Base-by-base conservation (phyloP, 92 coral and sea anemone genomes). In the Blastomussa wellsi region DNA sequence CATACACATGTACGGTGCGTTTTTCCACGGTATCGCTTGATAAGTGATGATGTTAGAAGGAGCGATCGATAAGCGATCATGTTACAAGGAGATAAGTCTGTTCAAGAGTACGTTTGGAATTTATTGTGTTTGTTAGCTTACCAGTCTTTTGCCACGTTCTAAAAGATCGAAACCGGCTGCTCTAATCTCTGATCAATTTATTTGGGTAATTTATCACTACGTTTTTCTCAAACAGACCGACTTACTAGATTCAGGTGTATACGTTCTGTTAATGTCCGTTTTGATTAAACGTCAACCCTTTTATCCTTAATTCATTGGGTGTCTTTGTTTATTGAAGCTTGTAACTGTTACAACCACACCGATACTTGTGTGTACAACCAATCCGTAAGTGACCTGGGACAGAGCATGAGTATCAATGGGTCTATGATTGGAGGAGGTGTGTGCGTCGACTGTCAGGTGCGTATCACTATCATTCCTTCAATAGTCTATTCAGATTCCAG, bases 271-370 rank as follows among this genome's bases (percentile, higher is more conserved):
- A 41, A 41, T 41, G n/a, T 48, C 11, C 13, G 14, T 48, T 48
- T 9, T 48, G 16, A 48, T 4, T 48, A 3, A 48, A 48, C 53
- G 1, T 48, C 53, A 13, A 9, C 13, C 53, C 13, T 32, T 36
- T 38, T 13, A 55, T 60, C 26, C 14, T 5, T 64, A 6, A 64
- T 53, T 77, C 16, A 26, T 4, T 62, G 68, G 28, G 17, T 29
- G 35, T 14, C 16, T 10, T 62, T 26, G 68, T 11, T 62, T 62
- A 62, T 52, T 79, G 29, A 59, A 90, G 94, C 86, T 4, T 91
- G 95, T 65, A 95, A 95, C 80, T 95, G 98, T 74, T 95, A 93
- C 89, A 82, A 90, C 41, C 98, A 95, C 78, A 86, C 98, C 49
- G 92, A 88, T 8, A 71, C 62, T 42, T 95, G 98, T 51, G 87